Evolutionary conservation across 1,140 invertebrate genomes (phyloP).

Genomic region (Hypothenemus hampei): DNA sequence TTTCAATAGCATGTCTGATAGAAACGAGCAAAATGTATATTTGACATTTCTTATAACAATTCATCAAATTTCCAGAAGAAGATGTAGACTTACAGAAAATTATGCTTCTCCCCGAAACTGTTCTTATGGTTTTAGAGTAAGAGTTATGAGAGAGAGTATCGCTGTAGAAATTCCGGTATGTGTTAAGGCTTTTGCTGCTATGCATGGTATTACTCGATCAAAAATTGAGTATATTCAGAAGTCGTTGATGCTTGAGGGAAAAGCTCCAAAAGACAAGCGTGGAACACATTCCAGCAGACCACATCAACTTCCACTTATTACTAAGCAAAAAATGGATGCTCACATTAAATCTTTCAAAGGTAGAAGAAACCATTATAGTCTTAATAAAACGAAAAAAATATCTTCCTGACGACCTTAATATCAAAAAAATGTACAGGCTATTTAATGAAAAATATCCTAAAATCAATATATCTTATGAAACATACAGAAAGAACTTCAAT

Average conservation of each 20-base stretch:
- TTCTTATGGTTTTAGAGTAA: neutral
- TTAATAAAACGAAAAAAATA: constrained; percentile 19
- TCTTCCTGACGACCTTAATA: constrained; percentile 21
- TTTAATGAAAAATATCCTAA: neutral
- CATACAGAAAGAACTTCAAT: constrained; percentile 13
- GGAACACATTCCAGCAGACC: neutral
- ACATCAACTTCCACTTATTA: neutral
- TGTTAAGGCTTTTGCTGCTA: neutral
- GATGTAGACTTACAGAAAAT: neutral
- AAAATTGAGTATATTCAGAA: neutral
- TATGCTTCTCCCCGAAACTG: neutral
- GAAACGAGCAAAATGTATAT: neutral
- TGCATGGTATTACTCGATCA: neutral
- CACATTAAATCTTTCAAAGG: constrained; percentile 13
- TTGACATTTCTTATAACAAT: neutral
- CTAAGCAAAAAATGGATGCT: neutral
- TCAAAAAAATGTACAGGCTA: constrained; percentile 6
- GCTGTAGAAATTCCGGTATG: neutral
- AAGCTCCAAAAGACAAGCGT: neutral
- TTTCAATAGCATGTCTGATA: too few species aligned
- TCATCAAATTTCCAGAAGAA: neutral
- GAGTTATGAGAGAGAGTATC: neutral
- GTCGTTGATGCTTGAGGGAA: neutral
- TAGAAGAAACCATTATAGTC: constrained; percentile 11
- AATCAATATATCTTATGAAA: constrained; percentile 12